Percentiles rank a stretch among this genome's conserved stretches.
phyloP scores from a whole-genome alignment of 2,113 vertebrate species.

The Glaucidium brasilianum region DNA sequence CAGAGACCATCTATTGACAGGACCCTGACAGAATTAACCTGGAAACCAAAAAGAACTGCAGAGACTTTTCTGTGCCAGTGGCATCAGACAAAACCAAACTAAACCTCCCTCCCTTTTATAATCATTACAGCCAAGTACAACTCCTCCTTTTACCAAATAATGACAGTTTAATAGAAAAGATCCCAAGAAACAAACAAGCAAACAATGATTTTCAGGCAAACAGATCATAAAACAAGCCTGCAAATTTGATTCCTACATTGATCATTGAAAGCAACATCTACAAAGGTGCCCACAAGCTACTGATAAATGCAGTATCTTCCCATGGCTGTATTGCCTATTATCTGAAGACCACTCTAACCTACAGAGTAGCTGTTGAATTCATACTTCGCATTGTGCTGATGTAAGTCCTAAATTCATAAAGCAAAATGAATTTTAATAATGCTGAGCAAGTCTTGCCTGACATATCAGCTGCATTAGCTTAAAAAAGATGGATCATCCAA shows the following conservation, averaged over 20 bases:
- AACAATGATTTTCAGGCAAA: not conserved
- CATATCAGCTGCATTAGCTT: not conserved
- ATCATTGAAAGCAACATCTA: fast-evolving
- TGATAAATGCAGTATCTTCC: not conserved
- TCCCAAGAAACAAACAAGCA: not conserved
- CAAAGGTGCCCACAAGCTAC: not conserved
- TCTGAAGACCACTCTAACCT: not conserved
- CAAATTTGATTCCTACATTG: not conserved
- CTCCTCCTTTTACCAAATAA: not conserved
- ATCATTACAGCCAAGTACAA: not conserved
- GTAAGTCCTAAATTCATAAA: not conserved
- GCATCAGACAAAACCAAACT: not conserved
- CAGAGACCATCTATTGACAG: not conserved
- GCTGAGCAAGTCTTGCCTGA: constrained; percentile 1
- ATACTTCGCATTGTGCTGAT: not conserved
- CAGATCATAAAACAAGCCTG: not conserved
- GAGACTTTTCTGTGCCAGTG: not conserved
- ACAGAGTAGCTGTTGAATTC: not conserved
- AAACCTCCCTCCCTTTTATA: not conserved
- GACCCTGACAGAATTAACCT: not conserved
- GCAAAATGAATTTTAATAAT: not conserved
- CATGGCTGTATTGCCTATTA: not conserved
- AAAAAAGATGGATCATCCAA: constrained; percentile 2
- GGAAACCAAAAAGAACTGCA: not conserved
- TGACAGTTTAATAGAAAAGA: not conserved